Evolutionary conservation across 2,797 vertebrate species (phyloP), one percentile per base, ranked within the genome.

Genomic region (Prunella strophiata): DNA sequence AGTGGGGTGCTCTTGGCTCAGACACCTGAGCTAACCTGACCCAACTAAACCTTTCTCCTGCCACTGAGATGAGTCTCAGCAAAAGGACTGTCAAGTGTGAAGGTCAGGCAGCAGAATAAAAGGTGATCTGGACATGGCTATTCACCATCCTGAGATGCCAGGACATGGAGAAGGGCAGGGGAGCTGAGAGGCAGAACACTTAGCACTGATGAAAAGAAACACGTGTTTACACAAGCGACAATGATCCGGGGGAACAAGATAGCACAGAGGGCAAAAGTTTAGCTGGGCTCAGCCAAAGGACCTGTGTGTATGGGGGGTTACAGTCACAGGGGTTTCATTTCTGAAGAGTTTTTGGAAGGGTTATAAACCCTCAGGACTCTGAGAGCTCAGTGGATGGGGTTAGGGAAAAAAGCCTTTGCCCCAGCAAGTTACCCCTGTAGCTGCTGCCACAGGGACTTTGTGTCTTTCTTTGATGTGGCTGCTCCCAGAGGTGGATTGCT

Each of bases 121-220:
- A 63, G 58, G 73, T 34, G 63, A 42, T 74, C 54, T 85, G 71
- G 34, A 61, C 55, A 91, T 26, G 42, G 43, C 45, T 77, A 42
- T 51, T 88, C 68, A 68, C 34, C 74, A 77, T 75, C 78, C 88
- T 0, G 1, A 73, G 62, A 94, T 42, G 77, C 50, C 73, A 80
- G 87, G 73, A 67, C 18, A 2, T 66, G 47, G 51, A 84, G 91
- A 94, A 87, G 61, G 73, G 51, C 81, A 92, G 65, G 67, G 91
- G 32, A 92, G 74, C 52, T 32, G 82, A 77, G 77, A 58, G 75
- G 63, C 90, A 89, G 86, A 74, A 74, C 62, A 40, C 40, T 85
- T 94, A 88, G 72, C 83, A 54, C 80, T 83, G 84, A 89, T 94
- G 93, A 90, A 88, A 94, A 88, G 92, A 94, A 93, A 95, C 85